Evolutionary conservation across 2,888 invertebrate species (phyloP).

Genomic region (Megamerina dolium): DNA sequence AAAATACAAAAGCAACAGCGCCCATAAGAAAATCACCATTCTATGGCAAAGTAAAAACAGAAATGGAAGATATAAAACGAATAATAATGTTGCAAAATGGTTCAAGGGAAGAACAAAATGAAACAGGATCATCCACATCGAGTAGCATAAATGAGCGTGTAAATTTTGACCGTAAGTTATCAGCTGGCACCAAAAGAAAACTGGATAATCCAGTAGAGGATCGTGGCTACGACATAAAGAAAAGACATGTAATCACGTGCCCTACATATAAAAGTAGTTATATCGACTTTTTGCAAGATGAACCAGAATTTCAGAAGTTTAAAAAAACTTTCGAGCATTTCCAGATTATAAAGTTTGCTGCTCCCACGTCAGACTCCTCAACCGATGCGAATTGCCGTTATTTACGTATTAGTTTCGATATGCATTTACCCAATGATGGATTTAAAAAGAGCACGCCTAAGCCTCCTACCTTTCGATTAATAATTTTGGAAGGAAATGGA

Average conservation of each 20-base stretch:
- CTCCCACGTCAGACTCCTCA: not conserved
- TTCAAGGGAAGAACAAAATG: not conserved
- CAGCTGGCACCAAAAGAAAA: not conserved
- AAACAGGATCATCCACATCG: not conserved
- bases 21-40: conserved; percentile 24
- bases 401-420: conserved; percentile 37
- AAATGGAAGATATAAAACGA: conserved; percentile 26
- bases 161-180: too few relatives aligned
- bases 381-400: not conserved
- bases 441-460: conserved; percentile 37
- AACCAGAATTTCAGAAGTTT: conserved; percentile 32
- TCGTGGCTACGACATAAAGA: not conserved
- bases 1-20: conserved; percentile 27
- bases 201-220: not conserved
- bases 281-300: conserved; percentile 32
- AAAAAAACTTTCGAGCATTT: conserved; percentile 34
- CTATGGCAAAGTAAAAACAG: conserved; percentile 22
- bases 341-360: conserved; percentile 31
- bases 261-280: conserved; percentile 34
- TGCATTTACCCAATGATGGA: conserved; percentile 36
- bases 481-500: conserved; percentile 31
- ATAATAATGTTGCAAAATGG: conserved; percentile 24
- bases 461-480: conserved; percentile 35
- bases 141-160: not conserved
- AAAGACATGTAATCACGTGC: too few relatives aligned